phyloP scores from a whole-genome alignment of 2,113 vertebrate genomes.

The Chauna torquata region DNA sequence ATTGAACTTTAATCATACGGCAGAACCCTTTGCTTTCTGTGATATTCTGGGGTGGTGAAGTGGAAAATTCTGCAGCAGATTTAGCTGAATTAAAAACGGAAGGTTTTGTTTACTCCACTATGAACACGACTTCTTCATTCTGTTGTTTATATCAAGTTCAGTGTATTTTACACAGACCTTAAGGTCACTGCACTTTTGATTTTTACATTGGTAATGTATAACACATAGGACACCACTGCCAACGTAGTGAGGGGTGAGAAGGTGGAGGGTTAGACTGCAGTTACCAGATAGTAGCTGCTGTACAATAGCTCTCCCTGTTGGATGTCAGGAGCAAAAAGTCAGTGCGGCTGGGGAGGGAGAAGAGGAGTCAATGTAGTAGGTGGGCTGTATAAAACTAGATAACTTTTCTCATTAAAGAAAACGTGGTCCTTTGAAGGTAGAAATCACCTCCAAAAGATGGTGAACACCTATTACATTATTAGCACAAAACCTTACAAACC shows the following conservation, averaged over 20 bases:
- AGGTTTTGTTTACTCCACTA: conserved; percentile 30
- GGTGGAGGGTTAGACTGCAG: neutral
- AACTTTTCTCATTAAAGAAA: conserved; percentile 35
- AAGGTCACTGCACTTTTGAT: conserved; percentile 11
- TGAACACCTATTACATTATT: conserved; percentile 60
- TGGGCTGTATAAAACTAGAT: neutral
- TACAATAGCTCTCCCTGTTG: conserved; percentile 69
- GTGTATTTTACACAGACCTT: conserved; percentile 13
- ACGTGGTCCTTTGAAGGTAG: conserved; percentile 46
- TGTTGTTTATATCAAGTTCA: neutral
- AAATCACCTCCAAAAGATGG: conserved; percentile 39
- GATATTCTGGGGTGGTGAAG: neutral
- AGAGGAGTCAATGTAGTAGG: neutral
- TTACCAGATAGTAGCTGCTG: neutral
- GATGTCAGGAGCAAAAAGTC: neutral
- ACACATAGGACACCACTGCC: neutral
- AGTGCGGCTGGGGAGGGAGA: neutral
- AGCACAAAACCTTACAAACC: conserved; percentile 27
- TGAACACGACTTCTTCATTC: conserved; percentile 41
- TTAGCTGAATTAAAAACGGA: conserved; percentile 54
- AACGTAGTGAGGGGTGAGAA: neutral
- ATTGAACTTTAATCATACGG: neutral
- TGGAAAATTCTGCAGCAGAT: conserved; percentile 47
- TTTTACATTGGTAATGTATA: neutral
- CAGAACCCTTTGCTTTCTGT: conserved; percentile 15